A percentile compares a stretch with the other conserved stretches of the same genome.
phyloP scores from a whole-genome alignment of 1,140 invertebrate species.

The Polypedilum vanderplanki region DNA sequence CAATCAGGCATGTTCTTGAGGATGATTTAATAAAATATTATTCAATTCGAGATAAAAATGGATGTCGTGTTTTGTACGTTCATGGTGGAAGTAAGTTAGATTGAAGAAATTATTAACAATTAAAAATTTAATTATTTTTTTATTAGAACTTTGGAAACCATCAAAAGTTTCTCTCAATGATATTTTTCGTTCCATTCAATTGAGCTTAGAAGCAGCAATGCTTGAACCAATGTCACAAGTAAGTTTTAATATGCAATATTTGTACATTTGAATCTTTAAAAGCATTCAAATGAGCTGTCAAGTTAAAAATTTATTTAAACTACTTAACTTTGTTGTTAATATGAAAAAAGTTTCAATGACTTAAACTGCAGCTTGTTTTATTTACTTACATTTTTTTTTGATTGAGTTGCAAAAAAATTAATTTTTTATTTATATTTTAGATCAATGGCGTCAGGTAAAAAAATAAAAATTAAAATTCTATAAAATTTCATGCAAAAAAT shows the following conservation, averaged over 20 bases:
- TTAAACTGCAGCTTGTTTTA: neutral
- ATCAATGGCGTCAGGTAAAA: neutral
- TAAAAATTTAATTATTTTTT: slow-evolving; percentile 1
- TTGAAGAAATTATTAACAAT: slow-evolving; percentile 21
- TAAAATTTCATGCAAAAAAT: neutral
- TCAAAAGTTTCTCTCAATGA: slow-evolving; percentile 50
- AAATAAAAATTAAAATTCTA: neutral
- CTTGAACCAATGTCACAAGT: slow-evolving; percentile 56
- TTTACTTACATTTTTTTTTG: neutral
- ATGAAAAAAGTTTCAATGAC: neutral
- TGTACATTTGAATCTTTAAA: slow-evolving; percentile 32
- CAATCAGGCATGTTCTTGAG: slow-evolving; percentile 46
- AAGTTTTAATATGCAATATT: slow-evolving; percentile 41
- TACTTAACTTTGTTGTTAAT: neutral
- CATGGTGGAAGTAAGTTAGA: slow-evolving; percentile 49
- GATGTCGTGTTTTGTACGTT: slow-evolving; percentile 50
- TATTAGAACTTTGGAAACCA: slow-evolving; percentile 57
- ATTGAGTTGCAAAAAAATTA: neutral
- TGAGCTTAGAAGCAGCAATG: slow-evolving; percentile 54
- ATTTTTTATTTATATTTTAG: neutral
- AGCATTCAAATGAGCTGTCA: neutral
- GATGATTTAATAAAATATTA: slow-evolving; percentile 51
- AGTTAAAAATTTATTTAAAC: neutral
- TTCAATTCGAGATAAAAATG: slow-evolving; percentile 49
- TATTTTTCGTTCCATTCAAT: slow-evolving; percentile 52